A percentile compares a stretch with the other conserved stretches of the same genome.
These are phyloP conservation scores for Stichopus chloronotus DNA, from an alignment of 35 echinoderm and acorn worm genomes.

Conservation along the genomic window DNA sequence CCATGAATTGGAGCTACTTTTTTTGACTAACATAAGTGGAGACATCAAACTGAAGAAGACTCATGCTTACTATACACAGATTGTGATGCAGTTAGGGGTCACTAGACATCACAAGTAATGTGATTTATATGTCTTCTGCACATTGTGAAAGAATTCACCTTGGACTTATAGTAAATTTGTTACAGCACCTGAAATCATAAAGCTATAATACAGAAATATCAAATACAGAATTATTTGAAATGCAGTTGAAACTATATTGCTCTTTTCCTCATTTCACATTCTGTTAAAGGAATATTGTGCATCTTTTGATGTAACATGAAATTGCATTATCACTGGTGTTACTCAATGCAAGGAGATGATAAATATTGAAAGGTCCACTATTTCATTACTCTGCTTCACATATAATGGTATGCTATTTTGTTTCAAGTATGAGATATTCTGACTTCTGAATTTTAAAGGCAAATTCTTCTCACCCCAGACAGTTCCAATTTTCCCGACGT, in stretches of 20 bases:
- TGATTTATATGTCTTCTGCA: conserved; percentile 32
- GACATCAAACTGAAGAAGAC: background rate
- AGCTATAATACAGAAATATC: background rate
- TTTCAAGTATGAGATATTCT: no score
- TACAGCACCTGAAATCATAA: background rate
- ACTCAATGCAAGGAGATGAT: background rate
- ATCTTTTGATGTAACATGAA: conserved; percentile 9
- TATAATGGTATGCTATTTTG: background rate
- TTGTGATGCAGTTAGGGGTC: conserved; percentile 18
- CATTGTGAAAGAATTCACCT: background rate
- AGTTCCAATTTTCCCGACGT: no score
- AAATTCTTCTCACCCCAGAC: no score
- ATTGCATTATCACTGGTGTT: background rate
- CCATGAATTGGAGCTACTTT: background rate
- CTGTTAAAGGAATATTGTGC: background rate
- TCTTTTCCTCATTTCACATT: background rate
- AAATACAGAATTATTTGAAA: background rate
- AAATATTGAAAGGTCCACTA: background rate
- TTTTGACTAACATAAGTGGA: conserved; percentile 11
- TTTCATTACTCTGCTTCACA: no score
- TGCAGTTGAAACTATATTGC: background rate
- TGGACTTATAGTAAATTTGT: background rate
- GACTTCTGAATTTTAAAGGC: no score
- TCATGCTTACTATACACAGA: conserved; percentile 23
- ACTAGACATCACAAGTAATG: background rate